Conservation (phyloP, 1,140 invertebrate genomes). For the Coelopa frigida region DNA sequence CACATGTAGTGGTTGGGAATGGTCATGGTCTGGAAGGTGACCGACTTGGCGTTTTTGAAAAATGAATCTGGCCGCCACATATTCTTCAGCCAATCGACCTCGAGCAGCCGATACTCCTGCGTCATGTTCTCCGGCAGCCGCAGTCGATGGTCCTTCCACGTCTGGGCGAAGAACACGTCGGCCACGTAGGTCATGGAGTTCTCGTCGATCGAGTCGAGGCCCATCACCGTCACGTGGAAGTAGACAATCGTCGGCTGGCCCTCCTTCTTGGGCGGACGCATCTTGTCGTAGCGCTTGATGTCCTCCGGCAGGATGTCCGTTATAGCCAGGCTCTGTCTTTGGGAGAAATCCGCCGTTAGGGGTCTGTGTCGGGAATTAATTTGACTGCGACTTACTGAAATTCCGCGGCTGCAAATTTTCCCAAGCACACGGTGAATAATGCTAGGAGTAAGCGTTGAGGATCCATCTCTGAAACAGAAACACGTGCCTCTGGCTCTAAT, state of each 20-base stretch:
- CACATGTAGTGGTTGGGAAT: constrained; percentile 87
- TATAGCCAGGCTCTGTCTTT: constrained; percentile 66
- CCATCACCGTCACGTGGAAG: constrained; percentile 90
- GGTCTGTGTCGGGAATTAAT: neutral
- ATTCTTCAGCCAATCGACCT: constrained; percentile 82
- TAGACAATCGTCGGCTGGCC: constrained; percentile 77
- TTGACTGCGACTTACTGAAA: constrained; percentile 33
- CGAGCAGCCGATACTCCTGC: constrained; percentile 74
- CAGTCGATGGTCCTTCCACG: constrained; percentile 83
- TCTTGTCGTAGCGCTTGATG: constrained; percentile 80
- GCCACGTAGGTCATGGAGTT: constrained; percentile 89
- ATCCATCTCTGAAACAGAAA: constrained; percentile 24
- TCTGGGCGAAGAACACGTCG: constrained; percentile 87
- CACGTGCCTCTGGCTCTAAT: constrained; percentile 19
- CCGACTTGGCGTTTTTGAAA: constrained; percentile 85
- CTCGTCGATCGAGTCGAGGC: constrained; percentile 85
- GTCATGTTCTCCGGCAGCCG: constrained; percentile 86
- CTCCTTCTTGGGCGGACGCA: constrained; percentile 81
- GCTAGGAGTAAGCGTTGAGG: constrained; percentile 33
- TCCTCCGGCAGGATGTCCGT: constrained; percentile 79
- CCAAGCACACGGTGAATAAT: constrained; percentile 36
- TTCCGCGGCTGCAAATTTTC: constrained; percentile 34
- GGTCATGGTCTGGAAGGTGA: constrained; percentile 89
- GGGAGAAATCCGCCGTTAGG: neutral
- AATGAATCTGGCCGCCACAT: constrained; percentile 88